phyloP scores from a whole-genome alignment of 2,797 vertebrate species.

The Intellagama lesueurii region DNA sequence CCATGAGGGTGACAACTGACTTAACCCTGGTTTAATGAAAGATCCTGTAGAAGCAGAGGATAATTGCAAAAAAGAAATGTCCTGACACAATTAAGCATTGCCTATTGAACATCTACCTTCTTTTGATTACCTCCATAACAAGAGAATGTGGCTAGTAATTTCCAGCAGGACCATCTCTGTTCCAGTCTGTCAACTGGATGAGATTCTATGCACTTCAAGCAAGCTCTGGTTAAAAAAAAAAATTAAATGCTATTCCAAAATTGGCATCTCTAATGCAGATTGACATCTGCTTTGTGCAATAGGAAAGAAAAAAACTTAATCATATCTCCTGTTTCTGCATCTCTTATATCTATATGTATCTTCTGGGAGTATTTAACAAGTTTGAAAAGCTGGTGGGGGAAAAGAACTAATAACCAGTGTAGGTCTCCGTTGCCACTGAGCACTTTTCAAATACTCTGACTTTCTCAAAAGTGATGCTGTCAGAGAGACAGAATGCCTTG shows the following conservation, averaged over 20 bases:
- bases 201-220: background rate
- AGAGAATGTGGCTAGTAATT: background rate
- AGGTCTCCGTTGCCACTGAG: rapidly evolving
- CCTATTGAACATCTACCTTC: background rate
- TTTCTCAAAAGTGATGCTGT: constrained; percentile 37
- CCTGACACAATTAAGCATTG: background rate
- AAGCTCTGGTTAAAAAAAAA: background rate
- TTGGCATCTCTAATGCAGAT: background rate
- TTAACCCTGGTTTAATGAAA: background rate
- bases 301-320: background rate
- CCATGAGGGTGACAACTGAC: background rate
- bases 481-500: constrained; percentile 58
- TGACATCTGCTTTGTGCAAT: background rate
- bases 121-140: too few relatives aligned
- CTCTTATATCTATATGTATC: background rate
- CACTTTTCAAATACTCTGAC: constrained; percentile 31
- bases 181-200: background rate
- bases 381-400: background rate
- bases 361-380: background rate
- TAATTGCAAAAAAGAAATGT: background rate
- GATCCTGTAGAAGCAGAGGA: background rate
- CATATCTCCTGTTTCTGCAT: background rate
- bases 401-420: constrained; percentile 28
- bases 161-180: background rate
- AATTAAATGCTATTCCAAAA: constrained; percentile 3